Evolutionary conservation across 2,113 vertebrate genomes (phyloP).

Genomic region (Colius striatus): DNA sequence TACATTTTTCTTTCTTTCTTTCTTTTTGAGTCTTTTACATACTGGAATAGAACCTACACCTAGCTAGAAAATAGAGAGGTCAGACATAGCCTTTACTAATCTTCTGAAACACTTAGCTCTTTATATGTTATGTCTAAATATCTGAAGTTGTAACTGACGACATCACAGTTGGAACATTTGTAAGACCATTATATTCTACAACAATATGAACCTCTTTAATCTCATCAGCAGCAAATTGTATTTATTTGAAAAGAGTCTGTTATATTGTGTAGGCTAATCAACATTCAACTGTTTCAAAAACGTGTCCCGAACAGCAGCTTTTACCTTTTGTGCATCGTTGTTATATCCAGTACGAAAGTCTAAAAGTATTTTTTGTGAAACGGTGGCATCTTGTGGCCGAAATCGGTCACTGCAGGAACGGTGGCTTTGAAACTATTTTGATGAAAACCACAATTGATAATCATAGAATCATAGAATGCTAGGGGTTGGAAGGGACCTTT

Average conservation of each 20-base stretch:
- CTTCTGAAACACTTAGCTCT: not conserved
- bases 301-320: not conserved
- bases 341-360: too few relatives aligned
- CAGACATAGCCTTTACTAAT: not conserved
- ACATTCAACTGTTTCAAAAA: not conserved
- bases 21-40: not conserved
- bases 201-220: not conserved
- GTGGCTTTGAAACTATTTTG: not conserved
- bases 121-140: not conserved
- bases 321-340: not conserved
- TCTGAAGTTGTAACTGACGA: not conserved
- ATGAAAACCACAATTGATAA: not conserved
- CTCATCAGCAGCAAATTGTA: not conserved
- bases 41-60: not conserved
- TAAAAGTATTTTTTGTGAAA: not conserved
- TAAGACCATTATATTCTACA: not conserved
- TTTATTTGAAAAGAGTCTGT: not conserved
- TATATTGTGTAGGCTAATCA: not conserved
- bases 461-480: too few relatives aligned
- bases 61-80: not conserved
- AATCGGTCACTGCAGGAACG: not conserved
- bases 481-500: too few relatives aligned
- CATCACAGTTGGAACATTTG: not conserved
- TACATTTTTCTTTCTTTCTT: not conserved
- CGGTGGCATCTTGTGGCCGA: constrained; percentile 39